Evolutionary conservation across 2,888 invertebrate species (phyloP).

Genomic region (Odontocolon sp.): DNA sequence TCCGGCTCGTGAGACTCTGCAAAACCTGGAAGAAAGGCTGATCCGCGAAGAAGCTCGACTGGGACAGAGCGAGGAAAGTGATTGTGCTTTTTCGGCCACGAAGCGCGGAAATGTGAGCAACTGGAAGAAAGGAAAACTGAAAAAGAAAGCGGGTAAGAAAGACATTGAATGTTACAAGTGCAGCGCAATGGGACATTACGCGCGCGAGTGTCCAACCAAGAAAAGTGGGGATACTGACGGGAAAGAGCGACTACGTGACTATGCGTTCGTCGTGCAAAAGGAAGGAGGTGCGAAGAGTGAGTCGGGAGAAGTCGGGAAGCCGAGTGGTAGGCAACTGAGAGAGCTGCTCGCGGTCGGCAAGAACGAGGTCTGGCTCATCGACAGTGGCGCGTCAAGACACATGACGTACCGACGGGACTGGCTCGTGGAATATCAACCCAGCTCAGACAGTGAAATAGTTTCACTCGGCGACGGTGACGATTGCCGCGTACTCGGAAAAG

Average conservation of each 20-base stretch:
- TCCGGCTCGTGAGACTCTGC: conserved; percentile 45
- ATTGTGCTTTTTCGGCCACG: conserved; percentile 6
- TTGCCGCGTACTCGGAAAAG: not conserved
- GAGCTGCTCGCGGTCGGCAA: not conserved
- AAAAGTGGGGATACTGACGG: conserved; percentile 7
- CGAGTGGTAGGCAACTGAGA: not conserved
- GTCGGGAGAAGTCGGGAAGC: not conserved
- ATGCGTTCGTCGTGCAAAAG: not conserved
- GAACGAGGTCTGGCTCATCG: not conserved
- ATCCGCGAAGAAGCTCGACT: conserved; percentile 24
- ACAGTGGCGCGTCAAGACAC: conserved; percentile 6
- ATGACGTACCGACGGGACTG: not conserved
- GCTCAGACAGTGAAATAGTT: not conserved
- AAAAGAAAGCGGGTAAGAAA: not conserved
- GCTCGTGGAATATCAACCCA: not conserved
- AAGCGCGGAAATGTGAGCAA: not conserved
- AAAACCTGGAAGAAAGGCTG: conserved; percentile 46
- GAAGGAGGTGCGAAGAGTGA: not conserved
- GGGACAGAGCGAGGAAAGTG: conserved; percentile 10
- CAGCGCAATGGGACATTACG: conserved; percentile 41
- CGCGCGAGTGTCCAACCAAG: conserved; percentile 39
- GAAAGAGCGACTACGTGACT: not conserved
- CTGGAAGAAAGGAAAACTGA: not conserved
- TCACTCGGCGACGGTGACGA: not conserved
- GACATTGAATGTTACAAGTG: conserved; percentile 48